Evolutionary conservation across 2,113 vertebrate genomes (phyloP), one percentile per base, ranked within the genome.

Genomic region (Ceyx margarethae): DNA sequence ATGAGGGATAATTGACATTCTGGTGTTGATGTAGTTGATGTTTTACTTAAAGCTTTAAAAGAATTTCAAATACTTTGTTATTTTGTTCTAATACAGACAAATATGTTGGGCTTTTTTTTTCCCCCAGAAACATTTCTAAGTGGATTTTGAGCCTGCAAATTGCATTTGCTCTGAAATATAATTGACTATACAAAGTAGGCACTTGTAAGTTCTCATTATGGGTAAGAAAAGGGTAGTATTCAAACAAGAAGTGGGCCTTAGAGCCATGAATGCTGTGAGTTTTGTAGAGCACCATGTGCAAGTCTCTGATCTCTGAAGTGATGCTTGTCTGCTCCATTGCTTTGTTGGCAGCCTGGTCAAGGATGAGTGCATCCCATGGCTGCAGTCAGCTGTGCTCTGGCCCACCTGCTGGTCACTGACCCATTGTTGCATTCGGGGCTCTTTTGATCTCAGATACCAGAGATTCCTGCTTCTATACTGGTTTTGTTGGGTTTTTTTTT

Each of bases 321-420:
- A 53, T 75, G 45, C 25, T 68, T 0, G 0, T 22, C 58, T 54
- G 57, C 72, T 50, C 26, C 25, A 15, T 90, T 51, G 22, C 66
- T 89, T 68, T 81, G 37, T 71, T 56, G 77, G 77, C 69, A 46
- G 28, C 0, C 0, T 67, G 81, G 86, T 84, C 74, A 85, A 80
- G 81, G 89, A 78, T 81, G 83, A 84, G 53, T 0, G 2, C 31
- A 57, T 90, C 60, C 75, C 18, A 6, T 54, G 64, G 57, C 77
- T 90, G 78, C 58, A 28, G 51, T 87, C 80, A 94, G 88, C 86
- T 93, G 81, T 77, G 75, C 80, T 57, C 72, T n/a, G 31, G 58
- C 88, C 85, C 93, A 89, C 94, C 89, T 92, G 93, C 94, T 95
- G 92, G 12, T 87, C 62, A 28, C 76, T 94, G 89, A 80, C 75